Evolutionary conservation across 2,797 vertebrate species (phyloP), one percentile per base, ranked within the genome.

Genomic region (Platyrinchus mystaceus): DNA sequence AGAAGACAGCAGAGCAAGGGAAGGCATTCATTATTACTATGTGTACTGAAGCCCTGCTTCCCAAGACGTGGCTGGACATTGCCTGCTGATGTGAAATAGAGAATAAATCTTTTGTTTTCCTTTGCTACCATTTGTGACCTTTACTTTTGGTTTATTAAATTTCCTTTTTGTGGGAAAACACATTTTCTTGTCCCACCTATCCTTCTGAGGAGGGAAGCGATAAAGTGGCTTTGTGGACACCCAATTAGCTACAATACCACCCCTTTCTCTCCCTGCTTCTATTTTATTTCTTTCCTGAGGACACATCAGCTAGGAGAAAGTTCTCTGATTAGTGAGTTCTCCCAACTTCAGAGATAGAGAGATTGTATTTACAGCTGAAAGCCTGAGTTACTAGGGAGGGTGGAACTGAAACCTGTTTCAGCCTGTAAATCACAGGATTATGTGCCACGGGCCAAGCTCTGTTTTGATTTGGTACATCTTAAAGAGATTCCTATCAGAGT

Each of bases 401-500:
- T 95, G 81, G 71, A 96, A 78, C 17, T 55, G 53, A 74, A 94
- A 93, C 92, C 3, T 94, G 95, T 94, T 97, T 87, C 92, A 95
- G 84, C 94, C 79, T 95, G 94, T 92, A 84, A 94, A 94, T 94
- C 90, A 87, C 44, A 95, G 80, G 77, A 89, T 79, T 94, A 6
- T 70, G 63, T 79, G 92, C 85, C 43, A 87, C 15, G 20, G 89
- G 81, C 43, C 94, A 86, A 76, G 74, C 34, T 96, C 60, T 96
- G 84, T 96, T 98, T 92, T 95, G 73, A 95, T 97, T 89, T 79
- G 44, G 49, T 96, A 14, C 62, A 87, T 46, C 14, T 3, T 79
- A 91, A 83, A 97, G 90, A 94, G 91, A 92, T 97, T 94, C 85
- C 71, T 96, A 97, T 96, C 87, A 74, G 37, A 84, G 32, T 63